phyloP scores from a whole-genome alignment of 2,113 vertebrate genomes.

The Otolemur garnettii region DNA sequence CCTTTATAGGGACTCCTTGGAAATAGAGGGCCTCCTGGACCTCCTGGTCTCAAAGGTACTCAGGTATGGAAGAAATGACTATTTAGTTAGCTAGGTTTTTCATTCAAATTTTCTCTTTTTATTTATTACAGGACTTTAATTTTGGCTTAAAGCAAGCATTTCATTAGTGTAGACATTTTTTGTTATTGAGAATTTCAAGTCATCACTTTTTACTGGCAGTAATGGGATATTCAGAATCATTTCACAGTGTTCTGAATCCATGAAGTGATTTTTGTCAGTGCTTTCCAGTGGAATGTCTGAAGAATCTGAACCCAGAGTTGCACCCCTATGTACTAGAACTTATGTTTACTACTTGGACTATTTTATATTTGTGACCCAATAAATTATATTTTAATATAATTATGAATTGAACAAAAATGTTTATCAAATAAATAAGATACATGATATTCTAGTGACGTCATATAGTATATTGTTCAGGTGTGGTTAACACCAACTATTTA shows the following conservation, averaged over 20 bases:
- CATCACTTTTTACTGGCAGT: conserved; percentile 56
- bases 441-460: not conserved
- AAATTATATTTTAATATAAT: conserved; percentile 58
- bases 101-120: not conserved
- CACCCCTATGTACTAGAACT: not conserved
- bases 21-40: conserved; percentile 92
- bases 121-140: not conserved
- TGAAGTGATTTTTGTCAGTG: conserved; percentile 68
- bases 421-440: conserved; percentile 32
- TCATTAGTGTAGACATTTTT: conserved; percentile 4
- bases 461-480: not conserved
- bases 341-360: conserved; percentile 44
- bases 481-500: not conserved
- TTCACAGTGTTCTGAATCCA: not conserved
- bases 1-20: conserved; percentile 93
- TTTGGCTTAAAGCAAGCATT: conserved; percentile 48
- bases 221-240: not conserved
- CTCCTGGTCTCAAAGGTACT: conserved; percentile 93
- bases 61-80: conserved; percentile 90
- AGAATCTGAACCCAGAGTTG: conserved; percentile 13
- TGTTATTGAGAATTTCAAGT: conserved; percentile 43
- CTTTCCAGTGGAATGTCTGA: conserved; percentile 38
- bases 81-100: not conserved
- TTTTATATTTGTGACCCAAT: conserved; percentile 54
- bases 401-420: conserved; percentile 24